Conservation (phyloP, 2,797 vertebrate species). For the Picus viridis region DNA sequence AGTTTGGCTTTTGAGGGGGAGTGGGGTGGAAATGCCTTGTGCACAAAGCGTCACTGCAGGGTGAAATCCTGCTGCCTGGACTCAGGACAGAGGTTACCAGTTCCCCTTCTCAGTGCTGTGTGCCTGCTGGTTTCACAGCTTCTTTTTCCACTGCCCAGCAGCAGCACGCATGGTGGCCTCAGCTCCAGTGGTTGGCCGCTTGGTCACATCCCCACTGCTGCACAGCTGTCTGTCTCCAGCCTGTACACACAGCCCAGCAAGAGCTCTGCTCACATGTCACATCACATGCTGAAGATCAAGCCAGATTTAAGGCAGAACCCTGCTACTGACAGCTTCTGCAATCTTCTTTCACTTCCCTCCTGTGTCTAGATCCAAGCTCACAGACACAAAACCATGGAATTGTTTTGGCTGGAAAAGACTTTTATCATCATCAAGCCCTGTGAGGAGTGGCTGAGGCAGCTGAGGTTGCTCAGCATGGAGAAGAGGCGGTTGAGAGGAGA, state of each 20-base stretch:
- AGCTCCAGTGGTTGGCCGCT: no score
- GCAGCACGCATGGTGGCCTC: background rate
- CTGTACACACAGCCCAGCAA: rapidly evolving
- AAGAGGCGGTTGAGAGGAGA: no score
- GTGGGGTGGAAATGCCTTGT: background rate
- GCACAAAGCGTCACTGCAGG: background rate
- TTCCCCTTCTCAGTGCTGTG: rapidly evolving
- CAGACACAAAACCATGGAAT: background rate
- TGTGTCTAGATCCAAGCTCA: rapidly evolving
- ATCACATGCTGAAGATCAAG: rapidly evolving
- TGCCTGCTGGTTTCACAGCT: background rate
- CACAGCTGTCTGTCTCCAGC: background rate
- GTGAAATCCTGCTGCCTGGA: background rate
- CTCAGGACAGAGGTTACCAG: background rate
- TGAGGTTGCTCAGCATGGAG: no score
- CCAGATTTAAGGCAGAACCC: background rate
- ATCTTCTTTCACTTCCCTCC: background rate
- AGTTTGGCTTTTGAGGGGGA: no score
- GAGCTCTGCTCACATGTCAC: rapidly evolving
- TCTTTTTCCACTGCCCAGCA: background rate
- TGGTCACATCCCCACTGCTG: background rate
- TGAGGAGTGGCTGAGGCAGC: no score
- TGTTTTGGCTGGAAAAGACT: background rate
- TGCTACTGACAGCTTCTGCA: rapidly evolving
- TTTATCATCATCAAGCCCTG: background rate